A percentile compares a stretch with the other conserved stretches of the same genome.
phyloP scores from a whole-genome alignment of 2,113 vertebrate species.

The Lanius collurio region DNA sequence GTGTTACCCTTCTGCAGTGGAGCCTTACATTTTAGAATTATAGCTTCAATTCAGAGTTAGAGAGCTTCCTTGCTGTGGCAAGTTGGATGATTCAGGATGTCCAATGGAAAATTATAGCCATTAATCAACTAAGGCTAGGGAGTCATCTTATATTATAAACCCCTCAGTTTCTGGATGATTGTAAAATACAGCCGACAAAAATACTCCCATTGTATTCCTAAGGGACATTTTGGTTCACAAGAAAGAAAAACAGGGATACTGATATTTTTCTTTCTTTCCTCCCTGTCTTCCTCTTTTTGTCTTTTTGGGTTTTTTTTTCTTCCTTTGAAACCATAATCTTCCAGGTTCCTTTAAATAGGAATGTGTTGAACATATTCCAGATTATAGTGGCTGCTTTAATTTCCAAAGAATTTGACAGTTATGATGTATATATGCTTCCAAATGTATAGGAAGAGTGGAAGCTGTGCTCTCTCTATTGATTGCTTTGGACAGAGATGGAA shows the following conservation, averaged over 20 bases:
- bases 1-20: not conserved
- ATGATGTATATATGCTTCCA: not conserved
- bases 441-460: not conserved
- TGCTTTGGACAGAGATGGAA: not conserved
- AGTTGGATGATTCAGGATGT: constrained; percentile 47
- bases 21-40: constrained; percentile 52
- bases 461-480: not conserved
- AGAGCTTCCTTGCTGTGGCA: constrained; percentile 37
- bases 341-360: not conserved
- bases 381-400: not conserved
- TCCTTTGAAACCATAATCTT: not conserved
- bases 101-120: constrained; percentile 65
- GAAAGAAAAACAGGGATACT: constrained; percentile 28
- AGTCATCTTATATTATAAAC: constrained; percentile 65
- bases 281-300: not conserved
- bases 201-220: constrained; percentile 19
- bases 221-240: constrained; percentile 10
- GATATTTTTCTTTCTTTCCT: not conserved
- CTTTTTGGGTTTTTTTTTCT: accelerated
- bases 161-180: constrained; percentile 34
- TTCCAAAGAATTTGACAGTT: not conserved
- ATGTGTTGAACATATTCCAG: not conserved
- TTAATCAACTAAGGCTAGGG: constrained; percentile 62
- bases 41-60: constrained; percentile 42
- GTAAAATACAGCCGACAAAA: constrained; percentile 56